Conservation (phyloP, 2,113 vertebrate species). For the Lonchura striata region DNA sequence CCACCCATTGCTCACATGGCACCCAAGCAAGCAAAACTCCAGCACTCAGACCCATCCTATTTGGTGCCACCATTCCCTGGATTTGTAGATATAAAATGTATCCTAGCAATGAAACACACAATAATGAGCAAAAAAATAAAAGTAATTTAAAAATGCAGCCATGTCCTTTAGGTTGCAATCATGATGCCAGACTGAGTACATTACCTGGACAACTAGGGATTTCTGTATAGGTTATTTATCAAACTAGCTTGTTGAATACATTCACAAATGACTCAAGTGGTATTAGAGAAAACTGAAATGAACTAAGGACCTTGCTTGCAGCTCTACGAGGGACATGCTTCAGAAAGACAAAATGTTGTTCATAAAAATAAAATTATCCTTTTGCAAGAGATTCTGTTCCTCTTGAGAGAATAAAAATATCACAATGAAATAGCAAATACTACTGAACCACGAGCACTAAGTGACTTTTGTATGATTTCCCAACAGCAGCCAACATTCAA, state of each 20-base stretch:
- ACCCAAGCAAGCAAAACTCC: not conserved
- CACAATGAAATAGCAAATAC: not conserved
- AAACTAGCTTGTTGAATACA: not conserved
- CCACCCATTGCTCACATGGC: accelerated
- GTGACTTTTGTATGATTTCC: not conserved
- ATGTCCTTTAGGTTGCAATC: accelerated
- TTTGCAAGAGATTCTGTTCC: not conserved
- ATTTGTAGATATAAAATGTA: not conserved
- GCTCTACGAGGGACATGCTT: not conserved
- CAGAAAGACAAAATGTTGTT: not conserved
- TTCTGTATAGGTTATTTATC: not conserved
- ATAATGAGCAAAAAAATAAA: not conserved
- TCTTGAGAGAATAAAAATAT: not conserved
- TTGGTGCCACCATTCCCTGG: not conserved
- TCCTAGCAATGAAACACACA: not conserved
- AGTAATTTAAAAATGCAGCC: not conserved
- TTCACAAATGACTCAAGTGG: not conserved
- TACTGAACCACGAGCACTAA: not conserved
- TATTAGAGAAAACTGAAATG: not conserved
- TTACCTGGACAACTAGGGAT: not conserved
- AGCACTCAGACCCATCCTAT: accelerated
- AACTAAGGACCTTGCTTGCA: not conserved
- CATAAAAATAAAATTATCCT: not conserved
- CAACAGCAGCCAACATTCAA: not conserved
- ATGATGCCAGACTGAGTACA: not conserved